Conservation (phyloP, 2,113 vertebrate genomes). For the Bubalus kerabau region DNA sequence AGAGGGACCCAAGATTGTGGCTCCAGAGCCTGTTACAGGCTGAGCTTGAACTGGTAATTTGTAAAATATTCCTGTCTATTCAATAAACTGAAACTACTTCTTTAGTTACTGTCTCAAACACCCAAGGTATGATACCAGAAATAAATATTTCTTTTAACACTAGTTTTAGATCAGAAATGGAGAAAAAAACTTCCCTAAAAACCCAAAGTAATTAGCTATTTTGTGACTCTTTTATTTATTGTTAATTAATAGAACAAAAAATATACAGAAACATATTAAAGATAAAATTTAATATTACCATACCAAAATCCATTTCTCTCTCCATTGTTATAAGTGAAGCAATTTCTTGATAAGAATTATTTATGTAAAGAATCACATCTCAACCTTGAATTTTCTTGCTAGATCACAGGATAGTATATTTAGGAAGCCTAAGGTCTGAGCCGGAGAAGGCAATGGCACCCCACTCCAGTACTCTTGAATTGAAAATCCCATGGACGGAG, state of each 20-base stretch:
- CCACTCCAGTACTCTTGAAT: no score
- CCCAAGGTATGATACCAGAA: background rate
- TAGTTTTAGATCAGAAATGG: background rate
- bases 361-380: background rate
- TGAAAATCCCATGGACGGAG: no score
- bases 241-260: background rate
- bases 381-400: background rate
- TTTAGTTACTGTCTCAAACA: background rate
- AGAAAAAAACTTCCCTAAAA: background rate
- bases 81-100: background rate
- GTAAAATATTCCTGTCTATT: background rate
- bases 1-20: accelerated
- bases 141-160: background rate
- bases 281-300: background rate
- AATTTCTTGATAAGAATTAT: background rate
- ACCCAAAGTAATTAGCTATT: background rate
- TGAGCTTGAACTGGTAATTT: background rate
- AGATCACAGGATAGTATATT: background rate
- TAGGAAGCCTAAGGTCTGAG: background rate
- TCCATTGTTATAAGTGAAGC: background rate
- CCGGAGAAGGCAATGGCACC: background rate
- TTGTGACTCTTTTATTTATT: background rate
- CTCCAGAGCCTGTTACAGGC: background rate
- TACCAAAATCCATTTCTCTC: background rate
- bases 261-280: background rate